A percentile compares a stretch with the other conserved stretches of the same genome.
These are phyloP conservation scores for Cuculus canorus DNA, from an alignment of 2,797 vertebrate species.

Conservation along the genomic window DNA sequence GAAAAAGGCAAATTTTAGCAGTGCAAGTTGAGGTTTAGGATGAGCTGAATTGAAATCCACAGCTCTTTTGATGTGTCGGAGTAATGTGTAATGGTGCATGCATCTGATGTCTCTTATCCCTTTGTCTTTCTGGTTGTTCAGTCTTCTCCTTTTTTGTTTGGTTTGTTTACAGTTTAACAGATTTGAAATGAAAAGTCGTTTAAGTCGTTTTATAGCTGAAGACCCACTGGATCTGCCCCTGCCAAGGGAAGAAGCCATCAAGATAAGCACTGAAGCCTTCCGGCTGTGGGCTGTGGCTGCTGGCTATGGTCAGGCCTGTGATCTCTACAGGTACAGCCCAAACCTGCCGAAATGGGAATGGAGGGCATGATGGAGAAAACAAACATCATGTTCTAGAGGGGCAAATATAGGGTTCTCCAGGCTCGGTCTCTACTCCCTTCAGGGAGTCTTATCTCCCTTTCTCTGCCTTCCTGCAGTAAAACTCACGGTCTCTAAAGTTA, in stretches of 20 bases:
- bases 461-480: not conserved
- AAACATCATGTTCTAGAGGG: not conserved
- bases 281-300: constrained; percentile 91
- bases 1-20: not conserved
- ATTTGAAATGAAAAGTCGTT: constrained; percentile 82
- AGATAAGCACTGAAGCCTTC: constrained; percentile 86
- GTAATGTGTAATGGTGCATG: not conserved
- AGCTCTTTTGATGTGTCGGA: not conserved
- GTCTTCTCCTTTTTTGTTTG: not conserved
- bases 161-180: constrained; percentile 82
- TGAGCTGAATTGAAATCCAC: not conserved
- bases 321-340: constrained; percentile 85
- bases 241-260: constrained; percentile 81
- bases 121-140: not conserved
- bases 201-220: constrained; percentile 86
- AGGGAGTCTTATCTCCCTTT: not conserved
- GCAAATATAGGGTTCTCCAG: not conserved
- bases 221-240: constrained; percentile 87
- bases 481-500: not conserved
- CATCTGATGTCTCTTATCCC: not conserved
- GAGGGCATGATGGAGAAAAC: not conserved
- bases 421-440: not conserved
- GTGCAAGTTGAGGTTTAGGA: not conserved
- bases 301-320: constrained; percentile 88
- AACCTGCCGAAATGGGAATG: not conserved